phyloP scores from a whole-genome alignment of 1,140 invertebrate genomes.

The Venustaconcha ellipsiformis region DNA sequence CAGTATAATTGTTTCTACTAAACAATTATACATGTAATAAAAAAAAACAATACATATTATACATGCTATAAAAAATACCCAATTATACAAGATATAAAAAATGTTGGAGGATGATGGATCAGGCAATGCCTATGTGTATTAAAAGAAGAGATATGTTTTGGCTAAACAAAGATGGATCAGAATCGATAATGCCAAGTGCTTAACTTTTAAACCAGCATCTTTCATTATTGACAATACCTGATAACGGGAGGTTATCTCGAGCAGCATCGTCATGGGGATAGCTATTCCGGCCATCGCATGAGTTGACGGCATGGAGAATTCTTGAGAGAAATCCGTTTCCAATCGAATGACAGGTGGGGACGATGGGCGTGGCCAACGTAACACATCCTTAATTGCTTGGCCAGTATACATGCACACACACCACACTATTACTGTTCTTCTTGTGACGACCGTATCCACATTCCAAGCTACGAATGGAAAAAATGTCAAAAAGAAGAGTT shows the following conservation, averaged over 20 bases:
- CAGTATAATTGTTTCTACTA: no score
- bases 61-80: no score
- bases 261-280: conserved; percentile 85
- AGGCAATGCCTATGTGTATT: no score
- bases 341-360: conserved; percentile 84
- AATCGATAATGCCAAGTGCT: no score
- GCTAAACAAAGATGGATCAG: no score
- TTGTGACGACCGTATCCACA: conserved; percentile 70
- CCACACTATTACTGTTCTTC: conserved; percentile 84
- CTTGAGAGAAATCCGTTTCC: conserved; percentile 85
- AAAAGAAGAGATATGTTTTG: no score
- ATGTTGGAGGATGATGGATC: no score
- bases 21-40: no score
- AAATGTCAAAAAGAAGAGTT: conserved; percentile 82
- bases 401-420: conserved; percentile 80
- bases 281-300: conserved; percentile 91
- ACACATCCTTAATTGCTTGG: conserved; percentile 88
- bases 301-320: conserved; percentile 95
- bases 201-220: no score
- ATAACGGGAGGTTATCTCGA: conserved; percentile 85
- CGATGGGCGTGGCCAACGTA: conserved; percentile 80
- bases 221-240: conserved; percentile 72
- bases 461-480: conserved; percentile 95
- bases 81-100: no score
- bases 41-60: no score